Base-by-base conservation (phyloP, 2,113 vertebrate genomes). In the Mesitornis unicolor region DNA sequence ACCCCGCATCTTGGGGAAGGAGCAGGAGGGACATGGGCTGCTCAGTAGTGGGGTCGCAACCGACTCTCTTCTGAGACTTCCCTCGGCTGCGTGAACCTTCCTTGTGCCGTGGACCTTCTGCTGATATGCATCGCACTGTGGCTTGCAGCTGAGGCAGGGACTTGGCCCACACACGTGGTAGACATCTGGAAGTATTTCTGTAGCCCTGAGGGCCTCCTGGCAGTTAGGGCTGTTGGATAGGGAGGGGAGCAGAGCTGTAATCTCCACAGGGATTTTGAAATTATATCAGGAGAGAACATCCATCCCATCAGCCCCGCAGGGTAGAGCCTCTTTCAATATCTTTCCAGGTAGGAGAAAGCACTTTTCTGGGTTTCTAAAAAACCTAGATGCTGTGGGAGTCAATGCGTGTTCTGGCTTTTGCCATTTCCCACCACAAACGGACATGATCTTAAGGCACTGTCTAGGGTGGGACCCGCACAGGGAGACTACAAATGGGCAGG, bases 111-210 rank as follows among this genome's bases (percentile, higher is more conserved):
- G 50, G 28, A 25, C 31, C 48, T 51, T 70, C 48, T 75, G 61
- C 63, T 16, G 31, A 45, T 54, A 21, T 0, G 3, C 10, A 18
- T 51, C 7, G 0, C 35, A 80, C 67, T 53, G 10, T 84, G 36
- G 42, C 64, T 89, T 65, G 36, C 43, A 71, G 35, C 53, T 59
- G 70, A 79, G 56, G 42, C 54, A 42, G 9, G 26, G n/a, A 50
- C 31, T 50, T 26, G 47, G 75, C 76, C 64, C 60, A 74, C 76
- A 54, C 29, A 51, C 0, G 0, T 53, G 54, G 15, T 24, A 59
- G 31, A 69, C 90, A 90, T 77, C 94, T 94, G 88, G 67, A 92
- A 88, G 67, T 70, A 38, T 33, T 93, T 85, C 68, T 68, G 17
- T 65, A 65, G 87, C 31, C 63, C 45, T 38, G 29, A 16, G 67